Evolutionary conservation across 2,113 vertebrate genomes (phyloP).

Genomic region (Sphaerodactylus townsendi): DNA sequence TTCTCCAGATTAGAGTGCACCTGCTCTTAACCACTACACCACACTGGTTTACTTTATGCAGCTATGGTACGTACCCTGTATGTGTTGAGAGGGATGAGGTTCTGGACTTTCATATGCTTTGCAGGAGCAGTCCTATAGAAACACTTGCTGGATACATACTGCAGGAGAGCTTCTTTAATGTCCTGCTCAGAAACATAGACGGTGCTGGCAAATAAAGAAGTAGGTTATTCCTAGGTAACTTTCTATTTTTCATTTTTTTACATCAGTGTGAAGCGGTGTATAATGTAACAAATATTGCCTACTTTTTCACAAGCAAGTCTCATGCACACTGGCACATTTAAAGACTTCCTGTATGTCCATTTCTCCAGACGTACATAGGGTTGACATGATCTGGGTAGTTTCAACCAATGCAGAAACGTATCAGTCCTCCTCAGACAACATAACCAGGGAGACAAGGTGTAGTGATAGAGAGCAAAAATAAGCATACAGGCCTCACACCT

Average conservation of each 20-base stretch:
- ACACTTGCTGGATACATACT: slow-evolving; percentile 66
- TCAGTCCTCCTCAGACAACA: too few relatives aligned
- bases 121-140: slow-evolving; percentile 68
- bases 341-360: background rate
- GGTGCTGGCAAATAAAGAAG: slow-evolving; percentile 47
- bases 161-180: slow-evolving; percentile 63
- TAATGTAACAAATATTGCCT: background rate
- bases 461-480: too few relatives aligned
- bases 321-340: background rate
- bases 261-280: background rate
- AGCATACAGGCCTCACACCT: too few relatives aligned
- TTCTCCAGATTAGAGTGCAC: too few relatives aligned
- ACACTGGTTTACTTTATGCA: background rate
- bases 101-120: slow-evolving; percentile 61
- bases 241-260: background rate
- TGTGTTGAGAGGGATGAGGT: slow-evolving; percentile 67
- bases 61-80: slow-evolving; percentile 59
- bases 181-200: slow-evolving; percentile 66
- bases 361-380: background rate
- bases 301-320: background rate
- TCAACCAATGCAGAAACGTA: background rate
- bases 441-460: too few relatives aligned
- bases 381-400: background rate
- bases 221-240: background rate
- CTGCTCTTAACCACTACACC: too few relatives aligned